Evolutionary conservation across 2,797 vertebrate species (phyloP), one percentile per base, ranked within the genome.

Genomic region (Coendou prehensilis): DNA sequence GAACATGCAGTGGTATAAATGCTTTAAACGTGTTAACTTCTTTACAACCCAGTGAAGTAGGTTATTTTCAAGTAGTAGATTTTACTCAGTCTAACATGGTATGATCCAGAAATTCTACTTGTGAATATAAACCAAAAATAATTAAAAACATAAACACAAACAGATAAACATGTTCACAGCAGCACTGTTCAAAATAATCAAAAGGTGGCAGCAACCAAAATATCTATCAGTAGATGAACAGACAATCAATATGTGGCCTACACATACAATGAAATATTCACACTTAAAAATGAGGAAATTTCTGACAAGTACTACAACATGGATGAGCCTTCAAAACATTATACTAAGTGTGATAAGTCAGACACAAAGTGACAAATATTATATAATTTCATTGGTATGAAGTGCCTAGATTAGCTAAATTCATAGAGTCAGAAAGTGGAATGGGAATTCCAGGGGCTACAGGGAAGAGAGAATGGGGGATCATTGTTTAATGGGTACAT

Each of bases 51-150:
- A 50, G 11, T 54, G n/a, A 82, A n/a, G 17, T 37, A 82, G 9
- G 50, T 54, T 69, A 76, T 69, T 90, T 80, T 76, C 67, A 92
- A 81, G 79, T 28, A 71, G 23, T 57, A 37, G 80, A 84, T 84
- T 79, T 79, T 30, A 84, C n/a, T 91, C 30, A 33, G 0, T 84
- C 47, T 84, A 57, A 75, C 50, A 22, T 89, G 47, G 47, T 64
- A 22, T 47, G n/a, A 52, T 47, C 26, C 20, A 89, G 56, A 10
- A 69, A 91, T 59, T 80, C 75, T 11, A 82, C 33, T 76, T 89
- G 26, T 10, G 50, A 89, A 10, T 56, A 30, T 57, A 26, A 17
- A 52, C 33, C 23, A 26, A 50, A 41, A 76, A 56, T 15, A 78
- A 56, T 57, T 76, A 50, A 54, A 82, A 79, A n/a, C 13, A 63